Base-by-base conservation (phyloP, 1,140 invertebrate genomes). In the Calliphora vicina region DNA sequence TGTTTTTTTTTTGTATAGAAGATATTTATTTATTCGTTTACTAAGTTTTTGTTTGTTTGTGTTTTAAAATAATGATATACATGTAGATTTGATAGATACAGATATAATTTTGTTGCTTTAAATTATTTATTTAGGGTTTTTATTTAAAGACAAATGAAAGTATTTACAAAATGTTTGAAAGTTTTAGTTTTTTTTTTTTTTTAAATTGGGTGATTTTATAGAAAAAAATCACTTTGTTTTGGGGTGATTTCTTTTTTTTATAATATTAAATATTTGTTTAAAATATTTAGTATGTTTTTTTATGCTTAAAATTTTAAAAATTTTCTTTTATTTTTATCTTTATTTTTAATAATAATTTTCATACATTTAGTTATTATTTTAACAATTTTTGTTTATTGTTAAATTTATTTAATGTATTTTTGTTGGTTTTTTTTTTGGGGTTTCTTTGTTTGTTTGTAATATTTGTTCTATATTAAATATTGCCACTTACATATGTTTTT, bases 401-500 rank as follows among this genome's bases (percentile, higher is more conserved):
- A n/a, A 45, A 0, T 80, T 80, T 50, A 20, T 50, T 50, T 80
- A 3, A 25, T 50, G 43, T 80, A 26, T 80, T 80, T n/a, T n/a
- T 42, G 8, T 78, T 73, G 12, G 25, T 35, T 45, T 42, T 80
- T 78, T 29, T 78, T 45, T 78, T 81, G 26, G n/a, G 29, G 73
- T 80, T 74, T 42, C 71, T 61, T 73, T 17, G 15, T 43, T 83
- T 83, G 35, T 76, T 80, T 29, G 78, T 73, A 80, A n/a, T 50
- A 35, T 82, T 73, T 29, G 43, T 78, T 72, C 50, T 76, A 57
- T 83, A 50, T 35, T 83, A 81, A 73, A 43, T 80, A 78, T 83
- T 73, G 74, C 74, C 25, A 43, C 74, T 81, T 35, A 80, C 67
- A 81, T 81, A 71, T 81, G 80, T 57, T 83, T 81, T 35, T 81